A percentile compares a stretch with the other conserved stretches of the same genome.
Conservation (phyloP, 2,888 invertebrate genomes). For the Nomada ferruginata region DNA sequence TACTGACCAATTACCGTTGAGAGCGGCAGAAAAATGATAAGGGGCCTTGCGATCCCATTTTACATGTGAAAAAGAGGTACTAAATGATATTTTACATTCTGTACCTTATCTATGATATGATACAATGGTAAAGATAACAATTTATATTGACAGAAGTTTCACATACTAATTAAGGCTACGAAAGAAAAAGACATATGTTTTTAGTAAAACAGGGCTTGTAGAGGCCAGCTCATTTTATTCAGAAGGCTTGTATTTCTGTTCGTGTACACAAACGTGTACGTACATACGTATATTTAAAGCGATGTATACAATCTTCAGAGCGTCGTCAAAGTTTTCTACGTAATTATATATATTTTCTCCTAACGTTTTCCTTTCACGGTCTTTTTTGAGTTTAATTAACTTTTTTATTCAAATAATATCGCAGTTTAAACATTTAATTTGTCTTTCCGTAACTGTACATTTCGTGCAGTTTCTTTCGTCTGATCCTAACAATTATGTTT, state of each 20-base stretch:
- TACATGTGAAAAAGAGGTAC: too few species aligned
- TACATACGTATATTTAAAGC: conserved; percentile 47
- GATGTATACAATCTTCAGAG: conserved; percentile 47
- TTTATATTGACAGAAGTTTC: too few species aligned
- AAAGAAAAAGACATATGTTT: conserved; percentile 33
- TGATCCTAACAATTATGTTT: background rate
- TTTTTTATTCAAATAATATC: conserved; percentile 13
- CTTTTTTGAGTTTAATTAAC: conserved; percentile 15
- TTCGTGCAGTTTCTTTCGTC: background rate
- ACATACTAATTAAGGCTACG: background rate
- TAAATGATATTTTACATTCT: too few species aligned
- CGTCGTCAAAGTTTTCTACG: conserved; percentile 19
- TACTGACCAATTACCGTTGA: too few species aligned
- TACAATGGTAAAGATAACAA: too few species aligned
- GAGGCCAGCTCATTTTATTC: conserved; percentile 70
- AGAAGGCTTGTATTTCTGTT: conserved; percentile 56
- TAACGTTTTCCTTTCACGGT: conserved; percentile 1
- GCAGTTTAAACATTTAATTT: conserved; percentile 14
- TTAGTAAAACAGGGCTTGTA: conserved; percentile 67
- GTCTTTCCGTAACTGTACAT: background rate
- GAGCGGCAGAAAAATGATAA: too few species aligned
- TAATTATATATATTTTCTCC: conserved; percentile 10
- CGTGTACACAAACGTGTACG: conserved; percentile 53
- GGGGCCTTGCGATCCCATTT: too few species aligned
- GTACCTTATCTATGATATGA: too few species aligned